Evolutionary conservation across 1,140 invertebrate species (phyloP).

Genomic region (Drosophila ironensis): DNA sequence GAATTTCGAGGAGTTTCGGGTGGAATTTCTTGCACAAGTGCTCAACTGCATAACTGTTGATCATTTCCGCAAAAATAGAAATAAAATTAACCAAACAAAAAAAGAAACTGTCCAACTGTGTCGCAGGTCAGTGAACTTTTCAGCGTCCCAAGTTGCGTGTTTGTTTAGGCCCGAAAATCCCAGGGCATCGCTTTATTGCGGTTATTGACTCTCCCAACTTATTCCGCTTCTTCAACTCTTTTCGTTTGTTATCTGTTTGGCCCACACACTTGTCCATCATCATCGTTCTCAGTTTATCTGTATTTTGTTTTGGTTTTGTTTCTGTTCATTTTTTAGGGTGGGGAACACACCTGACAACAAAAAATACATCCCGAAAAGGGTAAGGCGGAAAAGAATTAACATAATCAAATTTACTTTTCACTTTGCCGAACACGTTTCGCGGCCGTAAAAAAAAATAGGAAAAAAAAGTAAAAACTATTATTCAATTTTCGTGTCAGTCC

Average conservation of each 20-base stretch:
- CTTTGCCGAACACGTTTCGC: slow-evolving; percentile 24
- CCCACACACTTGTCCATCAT: slow-evolving; percentile 49
- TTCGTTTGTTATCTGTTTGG: slow-evolving; percentile 11
- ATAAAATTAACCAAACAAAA: neutral
- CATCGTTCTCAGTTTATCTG: slow-evolving; percentile 35
- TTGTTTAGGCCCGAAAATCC: slow-evolving; percentile 66
- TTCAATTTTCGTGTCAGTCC: slow-evolving; percentile 46
- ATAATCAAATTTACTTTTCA: slow-evolving; percentile 57
- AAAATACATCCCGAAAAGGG: neutral
- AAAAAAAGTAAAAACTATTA: slow-evolving; percentile 43
- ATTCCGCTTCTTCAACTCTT: slow-evolving; percentile 9
- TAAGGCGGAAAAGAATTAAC: slow-evolving; percentile 39
- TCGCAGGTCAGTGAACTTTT: slow-evolving; percentile 64
- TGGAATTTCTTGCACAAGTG: slow-evolving; percentile 15
- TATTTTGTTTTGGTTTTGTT: slow-evolving; percentile 19
- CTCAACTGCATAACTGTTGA: slow-evolving; percentile 19
- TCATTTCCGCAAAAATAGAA: slow-evolving; percentile 18
- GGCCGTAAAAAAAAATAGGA: neutral
- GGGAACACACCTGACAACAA: slow-evolving; percentile 4
- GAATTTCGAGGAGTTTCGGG: slow-evolving; percentile 3
- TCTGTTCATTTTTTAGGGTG: slow-evolving; percentile 25
- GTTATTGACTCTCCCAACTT: slow-evolving; percentile 56
- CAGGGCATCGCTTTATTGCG: slow-evolving; percentile 46
- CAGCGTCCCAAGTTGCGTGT: slow-evolving; percentile 54
- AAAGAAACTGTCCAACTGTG: slow-evolving; percentile 33